These are phyloP conservation scores for Eucidaris tribuloides DNA, from an alignment of 35 echinoderm and acorn worm genomes.

Conservation along the genomic window DNA sequence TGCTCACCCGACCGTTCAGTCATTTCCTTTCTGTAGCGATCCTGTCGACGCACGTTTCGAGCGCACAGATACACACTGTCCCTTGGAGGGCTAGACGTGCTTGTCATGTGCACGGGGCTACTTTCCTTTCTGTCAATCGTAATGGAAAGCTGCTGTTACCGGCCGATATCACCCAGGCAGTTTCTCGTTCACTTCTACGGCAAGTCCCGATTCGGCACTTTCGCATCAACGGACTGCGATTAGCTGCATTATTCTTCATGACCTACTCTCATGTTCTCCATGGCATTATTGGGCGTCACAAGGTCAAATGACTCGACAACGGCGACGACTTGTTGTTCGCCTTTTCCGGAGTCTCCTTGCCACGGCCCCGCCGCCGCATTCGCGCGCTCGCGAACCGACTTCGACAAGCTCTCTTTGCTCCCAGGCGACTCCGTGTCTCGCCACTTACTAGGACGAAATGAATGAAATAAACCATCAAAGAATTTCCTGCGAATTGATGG, in stretches of 20 bases:
- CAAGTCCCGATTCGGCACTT: constrained; percentile 62
- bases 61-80: constrained; percentile 52
- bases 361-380: no score
- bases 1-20: constrained; percentile 4
- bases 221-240: constrained; percentile 78
- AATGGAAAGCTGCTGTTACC: background rate
- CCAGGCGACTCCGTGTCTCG: constrained; percentile 77
- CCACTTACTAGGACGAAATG: constrained; percentile 90
- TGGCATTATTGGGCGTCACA: constrained; percentile 13
- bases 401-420: constrained; percentile 86
- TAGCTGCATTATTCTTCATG: constrained; percentile 48
- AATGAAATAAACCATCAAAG: constrained; percentile 97
- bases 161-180: background rate
- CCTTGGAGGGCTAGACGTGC: constrained; percentile 45
- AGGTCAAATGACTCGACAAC: constrained; percentile 75
- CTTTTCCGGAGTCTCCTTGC: constrained; percentile 81
- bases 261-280: background rate
- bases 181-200: background rate
- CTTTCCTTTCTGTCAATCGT: background rate
- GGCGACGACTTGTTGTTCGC: constrained; percentile 74
- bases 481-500: constrained; percentile 95
- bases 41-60: constrained; percentile 88
- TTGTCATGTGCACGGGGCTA: constrained; percentile 1
- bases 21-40: constrained; percentile 78
- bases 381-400: no score